Evolutionary conservation across 2,888 invertebrate species (phyloP).

Genomic region (Tenthredo mesomela): DNA sequence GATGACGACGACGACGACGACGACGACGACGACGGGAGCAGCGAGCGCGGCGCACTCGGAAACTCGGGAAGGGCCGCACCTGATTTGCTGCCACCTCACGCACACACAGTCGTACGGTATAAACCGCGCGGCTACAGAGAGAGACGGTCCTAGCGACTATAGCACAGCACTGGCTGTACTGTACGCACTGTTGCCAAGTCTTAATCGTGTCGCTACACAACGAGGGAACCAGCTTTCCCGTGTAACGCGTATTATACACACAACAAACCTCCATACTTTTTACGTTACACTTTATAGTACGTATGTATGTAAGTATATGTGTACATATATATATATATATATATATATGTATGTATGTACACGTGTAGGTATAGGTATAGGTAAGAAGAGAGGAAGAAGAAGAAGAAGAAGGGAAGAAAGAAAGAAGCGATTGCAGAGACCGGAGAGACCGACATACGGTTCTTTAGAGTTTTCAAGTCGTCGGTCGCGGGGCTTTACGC

Average conservation of each 20-base stretch:
- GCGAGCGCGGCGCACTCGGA: slow-evolving; percentile 51
- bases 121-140: slow-evolving; percentile 19
- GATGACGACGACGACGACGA: slow-evolving; percentile 67
- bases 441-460: background rate
- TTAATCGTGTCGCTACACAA: background rate
- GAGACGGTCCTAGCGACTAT: slow-evolving; percentile 26
- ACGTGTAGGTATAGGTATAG: background rate
- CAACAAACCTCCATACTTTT: background rate
- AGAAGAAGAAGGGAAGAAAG: background rate
- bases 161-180: slow-evolving; percentile 10
- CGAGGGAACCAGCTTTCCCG: slow-evolving; percentile 57
- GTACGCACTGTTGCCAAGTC: slow-evolving; percentile 63
- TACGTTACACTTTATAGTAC: background rate
- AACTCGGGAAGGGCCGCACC: slow-evolving; percentile 60
- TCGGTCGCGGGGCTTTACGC: background rate
- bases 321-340: background rate
- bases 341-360: too few relatives aligned
- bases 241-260: slow-evolving; percentile 51
- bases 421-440: slow-evolving; percentile 2
- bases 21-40: slow-evolving; percentile 64
- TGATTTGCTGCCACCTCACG: slow-evolving; percentile 59
- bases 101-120: slow-evolving; percentile 42
- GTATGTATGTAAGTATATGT: background rate
- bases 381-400: background rate
- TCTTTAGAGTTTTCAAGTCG: background rate